Base-by-base conservation (phyloP, 1,140 invertebrate species). In the Ceratina australensis region DNA sequence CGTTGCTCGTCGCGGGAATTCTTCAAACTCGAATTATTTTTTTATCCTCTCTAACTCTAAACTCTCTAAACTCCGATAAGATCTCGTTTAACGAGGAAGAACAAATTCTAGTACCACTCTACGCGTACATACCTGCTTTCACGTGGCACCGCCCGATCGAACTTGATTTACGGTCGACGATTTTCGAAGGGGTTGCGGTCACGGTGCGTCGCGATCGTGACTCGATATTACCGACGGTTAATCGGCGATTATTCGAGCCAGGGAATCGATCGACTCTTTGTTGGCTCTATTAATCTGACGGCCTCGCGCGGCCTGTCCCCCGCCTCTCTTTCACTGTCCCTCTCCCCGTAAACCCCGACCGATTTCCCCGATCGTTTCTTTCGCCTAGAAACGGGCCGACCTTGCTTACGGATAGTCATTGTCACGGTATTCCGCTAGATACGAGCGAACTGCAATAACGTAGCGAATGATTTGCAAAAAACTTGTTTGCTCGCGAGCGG, bases 401-500 rank as follows among this genome's bases (percentile, higher is more conserved):
- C 77, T 79, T 83, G 81, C 15, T 52, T 69, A n/a, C 61, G 16
- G 60, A 79, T 76, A 75, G 66, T 52, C 81, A 75, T 75, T 83
- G 63, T 83, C 71, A 64, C 63, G 77, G 76, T 47, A 67, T 65
- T 57, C 60, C 13, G 54, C 18, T 64, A 63, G 77, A 67, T 76
- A 59, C 24, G 26, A 72, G 54, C 42, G 42, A 63, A 63, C 16
- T 18, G 69, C 66, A 20, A 56, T 18, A 33, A 33, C 49, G 22
- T 33, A 56, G 71, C 67, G 61, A 72, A 61, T 73, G 81, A 83
- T 66, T 67, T 65, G 67, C 66, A 74, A 71, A 72, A 75, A 50
- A 80, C 72, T 79, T 65, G 76, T 78, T 72, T 57, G 22, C 60
- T 22, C 33, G 22, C 24, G 49, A n/a, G 42, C 20, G 10, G 22